Evolutionary conservation across 2,797 vertebrate genomes (phyloP).

Genomic region (Melanotaenia maccullochi): DNA sequence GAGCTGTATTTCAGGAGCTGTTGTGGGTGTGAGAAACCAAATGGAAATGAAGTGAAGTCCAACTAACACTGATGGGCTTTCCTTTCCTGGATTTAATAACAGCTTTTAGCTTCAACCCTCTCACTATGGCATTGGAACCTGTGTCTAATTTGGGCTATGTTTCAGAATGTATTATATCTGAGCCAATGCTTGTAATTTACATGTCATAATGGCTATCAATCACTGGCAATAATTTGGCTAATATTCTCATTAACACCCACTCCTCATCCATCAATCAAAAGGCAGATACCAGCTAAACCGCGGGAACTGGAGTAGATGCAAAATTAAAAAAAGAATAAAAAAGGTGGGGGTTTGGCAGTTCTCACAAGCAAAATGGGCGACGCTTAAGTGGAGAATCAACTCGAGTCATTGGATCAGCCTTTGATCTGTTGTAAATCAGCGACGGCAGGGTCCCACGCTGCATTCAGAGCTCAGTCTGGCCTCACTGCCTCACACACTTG

Average conservation of each 20-base stretch:
- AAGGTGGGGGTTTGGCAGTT: slow-evolving; percentile 50
- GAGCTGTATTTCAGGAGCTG: slow-evolving; percentile 65
- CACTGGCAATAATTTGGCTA: slow-evolving; percentile 73
- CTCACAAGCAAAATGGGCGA: slow-evolving; percentile 47
- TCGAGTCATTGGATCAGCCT: slow-evolving; percentile 46
- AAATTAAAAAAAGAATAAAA: slow-evolving; percentile 66
- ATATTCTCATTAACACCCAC: slow-evolving; percentile 76
- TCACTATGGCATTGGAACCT: slow-evolving; percentile 53
- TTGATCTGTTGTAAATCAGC: slow-evolving; percentile 56
- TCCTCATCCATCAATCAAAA: slow-evolving; percentile 72
- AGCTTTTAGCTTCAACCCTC: slow-evolving; percentile 50
- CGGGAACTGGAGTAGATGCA: slow-evolving; percentile 31
- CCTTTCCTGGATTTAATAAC: slow-evolving; percentile 51
- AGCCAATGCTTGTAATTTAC: slow-evolving; percentile 72
- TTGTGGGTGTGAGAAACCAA: slow-evolving; percentile 75
- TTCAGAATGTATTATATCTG: slow-evolving; percentile 61
- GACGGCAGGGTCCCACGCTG: slow-evolving; percentile 27
- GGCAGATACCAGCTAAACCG: slow-evolving; percentile 53
- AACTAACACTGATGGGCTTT: slow-evolving; percentile 62
- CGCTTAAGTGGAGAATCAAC: slow-evolving; percentile 25
- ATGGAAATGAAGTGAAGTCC: slow-evolving; percentile 61
- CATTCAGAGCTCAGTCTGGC: slow-evolving; percentile 45
- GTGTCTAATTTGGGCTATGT: slow-evolving; percentile 59
- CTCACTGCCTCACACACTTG: slow-evolving; percentile 46
- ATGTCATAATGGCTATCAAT: slow-evolving; percentile 74